Evolutionary conservation across 2,888 invertebrate species (phyloP).

Genomic region (Emmelina monodactyla): DNA sequence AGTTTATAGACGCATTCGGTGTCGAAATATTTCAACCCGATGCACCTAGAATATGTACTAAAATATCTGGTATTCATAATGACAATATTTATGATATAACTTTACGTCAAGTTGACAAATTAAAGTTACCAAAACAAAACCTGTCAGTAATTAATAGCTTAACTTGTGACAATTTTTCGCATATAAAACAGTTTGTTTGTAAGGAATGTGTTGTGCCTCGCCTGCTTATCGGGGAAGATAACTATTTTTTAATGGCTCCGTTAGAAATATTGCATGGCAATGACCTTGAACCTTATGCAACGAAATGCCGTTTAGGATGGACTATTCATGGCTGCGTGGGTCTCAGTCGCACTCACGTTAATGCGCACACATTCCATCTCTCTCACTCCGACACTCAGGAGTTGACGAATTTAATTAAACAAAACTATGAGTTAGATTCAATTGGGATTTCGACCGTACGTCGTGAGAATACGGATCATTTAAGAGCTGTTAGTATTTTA

Average conservation of each 20-base stretch:
- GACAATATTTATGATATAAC: slow-evolving; percentile 7
- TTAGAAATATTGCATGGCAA: slow-evolving; percentile 12
- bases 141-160: slow-evolving; percentile 11
- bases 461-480: slow-evolving; percentile 15
- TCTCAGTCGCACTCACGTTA: slow-evolving; percentile 11
- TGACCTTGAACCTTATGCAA: slow-evolving; percentile 13
- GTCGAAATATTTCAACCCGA: slow-evolving; percentile 5
- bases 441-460: slow-evolving; percentile 16
- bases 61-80: slow-evolving; percentile 7
- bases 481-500: slow-evolving; percentile 14
- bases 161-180: slow-evolving; percentile 7
- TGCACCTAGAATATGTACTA: slow-evolving; percentile 10
- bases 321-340: slow-evolving; percentile 14
- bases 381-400: slow-evolving; percentile 9
- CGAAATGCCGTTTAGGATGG: slow-evolving; percentile 14
- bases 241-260: slow-evolving; percentile 15
- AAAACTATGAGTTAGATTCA: slow-evolving; percentile 16
- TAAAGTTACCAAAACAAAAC: slow-evolving; percentile 14
- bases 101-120: slow-evolving; percentile 9
- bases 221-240: slow-evolving; percentile 16
- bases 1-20: slow-evolving; percentile 3
- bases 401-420: slow-evolving; percentile 14
- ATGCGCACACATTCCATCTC: slow-evolving; percentile 11
- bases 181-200: slow-evolving; percentile 11
- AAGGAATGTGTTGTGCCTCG: slow-evolving; percentile 15